Evolutionary conservation across 23 tunicate genomes (phyloP).

Genomic region (Ciona savignyi): DNA sequence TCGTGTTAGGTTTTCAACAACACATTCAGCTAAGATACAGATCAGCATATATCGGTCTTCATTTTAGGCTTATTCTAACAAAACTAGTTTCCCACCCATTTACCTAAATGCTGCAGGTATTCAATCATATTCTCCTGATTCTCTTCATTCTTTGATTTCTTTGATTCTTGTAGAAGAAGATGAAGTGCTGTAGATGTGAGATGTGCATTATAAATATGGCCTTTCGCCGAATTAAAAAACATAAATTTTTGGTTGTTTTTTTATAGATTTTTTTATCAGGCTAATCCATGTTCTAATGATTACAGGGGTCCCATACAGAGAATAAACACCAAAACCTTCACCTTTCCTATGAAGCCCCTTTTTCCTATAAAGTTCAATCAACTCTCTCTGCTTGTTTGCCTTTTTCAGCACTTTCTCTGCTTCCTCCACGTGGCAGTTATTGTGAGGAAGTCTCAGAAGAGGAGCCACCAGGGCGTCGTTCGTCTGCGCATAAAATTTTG

Average conservation of each 20-base stretch:
- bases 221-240: too few relatives aligned
- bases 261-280: too few relatives aligned
- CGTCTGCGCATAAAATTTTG: too few relatives aligned
- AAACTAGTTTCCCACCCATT: slow-evolving; percentile 5
- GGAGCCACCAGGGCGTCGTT: slow-evolving; percentile 90
- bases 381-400: slow-evolving; percentile 48
- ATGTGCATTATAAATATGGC: too few relatives aligned
- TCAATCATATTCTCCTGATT: slow-evolving; percentile 52
- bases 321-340: slow-evolving; percentile 1
- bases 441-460: slow-evolving; percentile 72
- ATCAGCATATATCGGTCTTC: too few relatives aligned
- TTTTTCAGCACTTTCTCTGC: slow-evolving; percentile 54
- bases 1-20: too few relatives aligned
- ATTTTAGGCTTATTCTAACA: too few relatives aligned
- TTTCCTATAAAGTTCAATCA: slow-evolving; percentile 68
- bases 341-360: slow-evolving; percentile 78
- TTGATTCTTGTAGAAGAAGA: slow-evolving; percentile 16
- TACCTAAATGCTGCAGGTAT: slow-evolving; percentile 83
- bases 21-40: too few relatives aligned
- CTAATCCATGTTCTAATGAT: too few relatives aligned
- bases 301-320: too few relatives aligned
- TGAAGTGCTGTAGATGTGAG: slow-evolving; percentile 33
- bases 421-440: slow-evolving; percentile 84
- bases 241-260: too few relatives aligned
- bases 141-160: slow-evolving; percentile 11